Percentiles rank a stretch among this genome's conserved stretches.
Evolutionary conservation across 2,797 vertebrate species (phyloP).

Genomic region (Holocentrus rufus): DNA sequence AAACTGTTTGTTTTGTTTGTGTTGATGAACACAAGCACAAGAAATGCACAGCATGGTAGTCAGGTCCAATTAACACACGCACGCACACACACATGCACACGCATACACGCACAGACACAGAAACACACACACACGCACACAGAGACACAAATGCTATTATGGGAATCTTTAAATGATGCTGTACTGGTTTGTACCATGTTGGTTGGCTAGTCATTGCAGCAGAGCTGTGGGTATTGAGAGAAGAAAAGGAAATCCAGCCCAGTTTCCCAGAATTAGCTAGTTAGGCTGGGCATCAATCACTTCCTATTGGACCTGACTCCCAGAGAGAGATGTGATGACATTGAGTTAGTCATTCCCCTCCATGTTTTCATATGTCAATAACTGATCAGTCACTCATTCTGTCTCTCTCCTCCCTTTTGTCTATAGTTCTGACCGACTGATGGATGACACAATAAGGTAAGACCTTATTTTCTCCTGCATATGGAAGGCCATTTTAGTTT

Average conservation of each 20-base stretch:
- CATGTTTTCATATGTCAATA: constrained; percentile 25
- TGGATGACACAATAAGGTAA: constrained; percentile 99
- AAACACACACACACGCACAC: background rate
- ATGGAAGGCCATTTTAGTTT: constrained; percentile 8
- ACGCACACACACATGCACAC: background rate
- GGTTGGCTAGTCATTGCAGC: background rate
- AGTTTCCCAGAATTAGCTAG: constrained; percentile 28
- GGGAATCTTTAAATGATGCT: background rate
- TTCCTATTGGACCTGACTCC: constrained; percentile 23
- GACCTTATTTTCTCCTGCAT: constrained; percentile 36
- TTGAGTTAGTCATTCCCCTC: background rate
- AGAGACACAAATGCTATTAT: background rate
- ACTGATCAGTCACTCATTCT: constrained; percentile 30
- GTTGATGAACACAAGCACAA: background rate
- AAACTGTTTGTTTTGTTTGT: background rate
- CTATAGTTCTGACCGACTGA: constrained; percentile 93
- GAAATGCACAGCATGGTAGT: background rate
- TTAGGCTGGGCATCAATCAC: constrained; percentile 24
- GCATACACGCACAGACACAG: background rate
- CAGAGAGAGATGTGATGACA: background rate
- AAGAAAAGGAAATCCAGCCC: constrained; percentile 8
- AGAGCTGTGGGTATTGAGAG: background rate
- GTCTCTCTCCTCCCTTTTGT: constrained; percentile 6
- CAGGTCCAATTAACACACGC: background rate
- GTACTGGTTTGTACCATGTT: background rate